Evolutionary conservation across 1,140 invertebrate genomes (phyloP).

Genomic region (Diabrotica virgifera): DNA sequence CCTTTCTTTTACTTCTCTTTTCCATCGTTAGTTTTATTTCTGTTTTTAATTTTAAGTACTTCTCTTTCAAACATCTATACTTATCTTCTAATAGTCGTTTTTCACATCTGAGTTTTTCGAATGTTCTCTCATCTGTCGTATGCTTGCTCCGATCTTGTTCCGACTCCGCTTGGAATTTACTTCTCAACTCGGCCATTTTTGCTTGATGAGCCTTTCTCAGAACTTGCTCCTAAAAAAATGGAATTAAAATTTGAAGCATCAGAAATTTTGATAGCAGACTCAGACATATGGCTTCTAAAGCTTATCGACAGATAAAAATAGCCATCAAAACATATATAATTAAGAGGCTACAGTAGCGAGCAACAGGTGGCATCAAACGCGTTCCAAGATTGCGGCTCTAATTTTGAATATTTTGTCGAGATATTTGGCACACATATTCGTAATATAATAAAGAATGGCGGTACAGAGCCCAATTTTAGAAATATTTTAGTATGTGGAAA

Average conservation of each 20-base stretch:
- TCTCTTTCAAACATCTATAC: slow-evolving; percentile 76
- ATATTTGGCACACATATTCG: too few relatives aligned
- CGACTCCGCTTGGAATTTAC: slow-evolving; percentile 59
- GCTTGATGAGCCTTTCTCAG: slow-evolving; percentile 63
- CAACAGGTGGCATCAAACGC: too few relatives aligned
- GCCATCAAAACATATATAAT: too few relatives aligned
- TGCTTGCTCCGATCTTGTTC: slow-evolving; percentile 50
- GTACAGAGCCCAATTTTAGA: too few relatives aligned
- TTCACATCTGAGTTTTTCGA: slow-evolving; percentile 67
- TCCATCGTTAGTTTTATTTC: slow-evolving; percentile 68
- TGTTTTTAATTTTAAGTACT: slow-evolving; percentile 75
- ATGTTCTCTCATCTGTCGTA: slow-evolving; percentile 54
- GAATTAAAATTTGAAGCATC: too few relatives aligned
- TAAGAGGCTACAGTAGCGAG: too few relatives aligned
- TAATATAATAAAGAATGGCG: too few relatives aligned
- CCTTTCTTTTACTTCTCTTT: slow-evolving; percentile 56
- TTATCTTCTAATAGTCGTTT: slow-evolving; percentile 72
- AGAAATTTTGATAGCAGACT: too few relatives aligned
- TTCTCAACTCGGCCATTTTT: slow-evolving; percentile 59
- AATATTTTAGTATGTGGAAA: too few relatives aligned
- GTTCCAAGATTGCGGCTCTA: too few relatives aligned
- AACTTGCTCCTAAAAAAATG: slow-evolving; percentile 52
- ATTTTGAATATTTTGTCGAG: too few relatives aligned
- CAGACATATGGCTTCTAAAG: not conserved
- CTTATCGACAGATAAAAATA: not conserved